Evolutionary conservation across 2,113 vertebrate species (phyloP).

Genomic region (Silurus meridionalis): DNA sequence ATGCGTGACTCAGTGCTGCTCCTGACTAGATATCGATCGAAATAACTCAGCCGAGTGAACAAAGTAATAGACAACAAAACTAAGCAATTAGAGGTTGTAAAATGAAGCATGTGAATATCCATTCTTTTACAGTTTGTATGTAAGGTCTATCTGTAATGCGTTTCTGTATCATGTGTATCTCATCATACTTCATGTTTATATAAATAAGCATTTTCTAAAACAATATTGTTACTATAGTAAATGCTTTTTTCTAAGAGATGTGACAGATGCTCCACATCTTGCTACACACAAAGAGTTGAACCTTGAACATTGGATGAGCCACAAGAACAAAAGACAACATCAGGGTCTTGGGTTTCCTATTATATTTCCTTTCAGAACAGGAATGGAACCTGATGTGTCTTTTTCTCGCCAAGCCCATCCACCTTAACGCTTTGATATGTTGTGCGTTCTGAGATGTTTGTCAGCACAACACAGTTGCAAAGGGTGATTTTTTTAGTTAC

Average conservation of each 20-base stretch:
- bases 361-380: neutral
- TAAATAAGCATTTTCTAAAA: neutral
- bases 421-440: neutral
- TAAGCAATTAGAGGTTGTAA: neutral
- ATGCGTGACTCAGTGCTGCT: neutral
- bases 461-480: neutral
- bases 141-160: neutral
- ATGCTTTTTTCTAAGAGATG: neutral
- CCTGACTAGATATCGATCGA: neutral
- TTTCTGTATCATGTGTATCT: neutral
- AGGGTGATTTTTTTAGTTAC: neutral
- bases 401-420: neutral
- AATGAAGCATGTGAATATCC: neutral
- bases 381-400: neutral
- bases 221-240: neutral
- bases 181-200: neutral
- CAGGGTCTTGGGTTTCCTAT: neutral
- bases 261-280: neutral
- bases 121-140: neutral
- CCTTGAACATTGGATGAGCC: neutral
- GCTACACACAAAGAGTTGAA: neutral
- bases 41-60: no score
- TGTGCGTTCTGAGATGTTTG: neutral
- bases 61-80: no score
- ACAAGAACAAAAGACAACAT: neutral